Evolutionary conservation across 1,140 invertebrate genomes (phyloP), one percentile per base, ranked within the genome.

Genomic region (Diabrotica undecimpunctata): DNA sequence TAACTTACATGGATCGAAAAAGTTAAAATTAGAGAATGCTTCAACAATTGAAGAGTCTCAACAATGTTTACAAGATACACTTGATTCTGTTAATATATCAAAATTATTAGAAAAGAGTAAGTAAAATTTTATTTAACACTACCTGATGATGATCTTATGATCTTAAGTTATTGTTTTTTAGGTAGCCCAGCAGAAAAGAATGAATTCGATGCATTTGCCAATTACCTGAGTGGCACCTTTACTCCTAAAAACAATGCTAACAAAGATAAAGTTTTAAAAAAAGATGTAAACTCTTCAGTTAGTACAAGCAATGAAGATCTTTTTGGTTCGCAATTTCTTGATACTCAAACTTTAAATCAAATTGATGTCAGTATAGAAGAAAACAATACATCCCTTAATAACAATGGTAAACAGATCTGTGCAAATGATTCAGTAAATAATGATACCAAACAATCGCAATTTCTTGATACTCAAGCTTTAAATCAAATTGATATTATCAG

Each of bases 401-500:
- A 11, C 10, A 37, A n/a, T 59, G 5, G 5, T 37, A 11, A 46
- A 25, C n/a, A 25, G 25, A 25, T 25, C 25, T 25, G 25, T 25
- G 54, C 14, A 36, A 55, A 65, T 51, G 13, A 13, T 8, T 56
- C 25, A 4, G 13, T 25, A 55, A 55, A 55, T 11, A 6, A 13
- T 6, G 11, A 37, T 59, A 11, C 13, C 6, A 7, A 12, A 57
- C 38, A 55, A 38, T 25, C 65, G n/a, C 59, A 61, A 36, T 61
- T 62, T 55, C 53, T 62, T 39, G 39, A 66, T 52, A 64, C 68
- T 9, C 68, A 66, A 53, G 54, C 54, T 6, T 62, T 71, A 41
- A 58, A 67, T 54, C 59, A 73, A 69, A 71, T 73, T 52, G 71
- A 72, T 37, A 12, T n/a, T n/a, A n/a, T 46, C 7, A 54, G 2